Base-by-base conservation (phyloP, 2,113 vertebrate genomes). In the Labeo catla region DNA sequence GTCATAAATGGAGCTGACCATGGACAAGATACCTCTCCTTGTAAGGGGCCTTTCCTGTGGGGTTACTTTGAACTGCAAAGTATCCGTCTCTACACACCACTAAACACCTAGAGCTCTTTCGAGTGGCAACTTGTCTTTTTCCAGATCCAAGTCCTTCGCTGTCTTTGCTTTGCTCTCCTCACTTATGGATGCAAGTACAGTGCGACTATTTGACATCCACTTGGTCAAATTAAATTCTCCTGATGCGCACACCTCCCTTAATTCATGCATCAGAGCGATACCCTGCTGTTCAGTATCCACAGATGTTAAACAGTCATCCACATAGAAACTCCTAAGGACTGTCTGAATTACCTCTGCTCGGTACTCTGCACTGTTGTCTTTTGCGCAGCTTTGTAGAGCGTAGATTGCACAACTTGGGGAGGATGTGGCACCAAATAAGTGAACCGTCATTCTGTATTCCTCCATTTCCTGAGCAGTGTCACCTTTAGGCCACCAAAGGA, bases 1-100 rank as follows among this genome's bases (percentile, higher is more conserved):
- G 15, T 76, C 72, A 74, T 81, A 76, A 36, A 87, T 76, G 16
- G 57, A 87, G 61, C 80, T 76, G 8, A 82, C 78, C n/a, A 78
- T 59, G 4, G 76, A 81, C 39, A 85, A 50, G 11, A 52, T 52
- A 4, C 50, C 50, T 52, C 50, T 52, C 12, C 12, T 52, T 52
- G 50, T 52, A 13, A 52, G 4, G 66, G 34, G 15, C 83, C 57
- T 57, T 52, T 45, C 49, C 43, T 70, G 34, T 8, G 72, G 8
- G 21, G n/a, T n/a, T 5, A 88, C 39, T 19, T 54, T 74, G 34
- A 85, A 88, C 36, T 47, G 73, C 15, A 81, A 59, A 10, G 7
- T 45, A 45, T 87, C 86, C 0, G 50, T 39, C 19, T 83, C 72
- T 6, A 76, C 45, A 50, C 59, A 65, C 72, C 80, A 87, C n/a